Evolutionary conservation across 2,797 vertebrate genomes (phyloP).

Genomic region (Pipistrellus pipistrellus): DNA sequence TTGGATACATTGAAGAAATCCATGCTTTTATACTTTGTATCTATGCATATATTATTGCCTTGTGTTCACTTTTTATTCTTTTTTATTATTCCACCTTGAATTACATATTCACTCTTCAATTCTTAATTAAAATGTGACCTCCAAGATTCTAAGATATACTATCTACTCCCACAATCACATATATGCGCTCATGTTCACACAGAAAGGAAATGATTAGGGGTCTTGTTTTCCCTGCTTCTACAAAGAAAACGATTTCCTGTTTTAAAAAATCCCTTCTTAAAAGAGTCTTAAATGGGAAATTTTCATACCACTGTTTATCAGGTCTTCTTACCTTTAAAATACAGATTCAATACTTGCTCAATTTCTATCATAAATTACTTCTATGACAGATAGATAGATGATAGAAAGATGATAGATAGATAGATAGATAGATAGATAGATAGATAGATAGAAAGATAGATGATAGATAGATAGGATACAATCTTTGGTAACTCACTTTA

Average conservation of each 20-base stretch:
- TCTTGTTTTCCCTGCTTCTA: not conserved
- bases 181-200: not conserved
- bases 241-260: not conserved
- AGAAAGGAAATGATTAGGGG: not conserved
- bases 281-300: not conserved
- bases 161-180: not conserved
- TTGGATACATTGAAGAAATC: not conserved
- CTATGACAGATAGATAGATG: not conserved
- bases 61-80: not conserved
- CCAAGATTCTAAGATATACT: not conserved
- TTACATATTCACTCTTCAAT: not conserved
- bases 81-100: not conserved
- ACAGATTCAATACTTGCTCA: not conserved
- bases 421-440: not conserved
- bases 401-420: not conserved
- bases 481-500: not conserved
- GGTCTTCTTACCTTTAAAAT: not conserved
- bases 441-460: not conserved
- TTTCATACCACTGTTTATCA: not conserved
- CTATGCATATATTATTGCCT: not conserved
- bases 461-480: not conserved
- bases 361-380: not conserved
- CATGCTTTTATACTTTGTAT: not conserved
- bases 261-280: not conserved
- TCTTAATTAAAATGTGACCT: conserved; percentile 1